A percentile compares a stretch with the other conserved stretches of the same genome.
phyloP scores from a whole-genome alignment of 1,140 invertebrate genomes.

The Drosophila equinoxialis region DNA sequence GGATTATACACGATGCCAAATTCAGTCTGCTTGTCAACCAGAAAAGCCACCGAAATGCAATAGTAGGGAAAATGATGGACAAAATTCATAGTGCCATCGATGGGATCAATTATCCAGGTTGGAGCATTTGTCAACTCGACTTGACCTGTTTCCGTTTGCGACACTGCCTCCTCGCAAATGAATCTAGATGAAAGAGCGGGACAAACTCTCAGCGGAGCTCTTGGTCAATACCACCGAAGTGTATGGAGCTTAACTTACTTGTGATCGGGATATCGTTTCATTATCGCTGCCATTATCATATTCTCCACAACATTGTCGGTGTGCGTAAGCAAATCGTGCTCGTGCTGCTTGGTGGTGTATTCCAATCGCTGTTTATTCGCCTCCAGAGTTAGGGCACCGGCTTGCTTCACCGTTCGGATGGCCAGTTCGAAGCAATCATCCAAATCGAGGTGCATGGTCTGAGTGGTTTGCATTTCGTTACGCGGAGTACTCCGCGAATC shows the following conservation, averaged over 20 bases:
- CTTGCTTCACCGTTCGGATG: conserved; percentile 22
- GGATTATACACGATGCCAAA: conserved; percentile 96
- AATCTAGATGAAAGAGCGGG: conserved; percentile 87
- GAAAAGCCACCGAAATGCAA: conserved; percentile 90
- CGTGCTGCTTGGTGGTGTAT: conserved; percentile 26
- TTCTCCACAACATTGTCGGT: conserved; percentile 48
- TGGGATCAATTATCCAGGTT: conserved; percentile 98
- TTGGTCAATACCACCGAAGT: too few species aligned
- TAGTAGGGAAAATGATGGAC: conserved; percentile 92
- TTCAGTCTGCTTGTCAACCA: conserved; percentile 87
- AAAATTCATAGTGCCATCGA: conserved; percentile 95
- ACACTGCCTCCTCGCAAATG: conserved; percentile 95
- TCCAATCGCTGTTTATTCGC: conserved; percentile 22
- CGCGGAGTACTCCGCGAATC: not conserved
- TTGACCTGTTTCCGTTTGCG: conserved; percentile 84
- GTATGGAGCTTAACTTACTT: conserved; percentile 36
- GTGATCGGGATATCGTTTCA: conserved; percentile 44
- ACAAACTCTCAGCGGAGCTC: not conserved
- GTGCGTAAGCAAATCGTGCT: conserved; percentile 19
- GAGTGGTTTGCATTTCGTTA: not conserved
- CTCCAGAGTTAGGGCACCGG: conserved; percentile 31
- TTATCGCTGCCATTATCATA: conserved; percentile 42
- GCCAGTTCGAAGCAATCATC: conserved; percentile 38
- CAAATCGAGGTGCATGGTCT: conserved; percentile 14
- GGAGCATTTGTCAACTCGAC: conserved; percentile 92